Base-by-base conservation (phyloP, 1,140 invertebrate species). In the Drosophila dunni region DNA sequence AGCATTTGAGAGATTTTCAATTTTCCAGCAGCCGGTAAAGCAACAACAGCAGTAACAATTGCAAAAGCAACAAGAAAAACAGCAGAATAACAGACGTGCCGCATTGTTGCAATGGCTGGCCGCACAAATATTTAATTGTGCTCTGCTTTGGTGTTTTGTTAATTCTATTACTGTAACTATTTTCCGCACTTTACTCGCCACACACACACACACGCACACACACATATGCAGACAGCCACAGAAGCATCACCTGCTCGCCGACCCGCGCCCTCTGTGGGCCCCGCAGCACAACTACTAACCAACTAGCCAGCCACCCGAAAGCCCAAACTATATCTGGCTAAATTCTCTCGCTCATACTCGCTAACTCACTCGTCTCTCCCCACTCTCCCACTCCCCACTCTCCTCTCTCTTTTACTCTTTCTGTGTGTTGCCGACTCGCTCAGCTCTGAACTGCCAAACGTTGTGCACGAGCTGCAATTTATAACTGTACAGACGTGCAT, bases 401-500 rank as follows among this genome's bases (percentile, higher is more conserved):
- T 3, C 2, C 57, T 24, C 29, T 40, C 50, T 38, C 33, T 38
- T 13, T 45, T 36, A 20, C 38, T 57, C 42, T 24, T 11, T 20
- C 8, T 60, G 29, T 44, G 45, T 75, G 64, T 51, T 56, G 64
- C 48, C 54, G 66, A 46, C 53, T 62, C 72, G 57, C 56, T 64
- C 68, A 65, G 57, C 50, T 57, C 50, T 70, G 71, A 46, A 51
- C 72, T 50, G 64, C 62, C 82, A 72, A 81, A 78, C 77, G 65
- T 72, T 77, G 74, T 57, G 80, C 84, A 84, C 84, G 78, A 89
- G 64, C 61, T 89, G 84, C 84, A 89, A 89, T 89, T 89, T 89
- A 89, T 89, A 89, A 84, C 85, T 89, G 78, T 75, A 89, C 67
- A 89, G 75, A 89, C 84, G 84, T 88, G 83, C 74, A 58, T n/a